Percentiles rank a stretch among this genome's conserved stretches.
Evolutionary conservation across 1,140 invertebrate species (phyloP).

Genomic region (Galleria mellonella): DNA sequence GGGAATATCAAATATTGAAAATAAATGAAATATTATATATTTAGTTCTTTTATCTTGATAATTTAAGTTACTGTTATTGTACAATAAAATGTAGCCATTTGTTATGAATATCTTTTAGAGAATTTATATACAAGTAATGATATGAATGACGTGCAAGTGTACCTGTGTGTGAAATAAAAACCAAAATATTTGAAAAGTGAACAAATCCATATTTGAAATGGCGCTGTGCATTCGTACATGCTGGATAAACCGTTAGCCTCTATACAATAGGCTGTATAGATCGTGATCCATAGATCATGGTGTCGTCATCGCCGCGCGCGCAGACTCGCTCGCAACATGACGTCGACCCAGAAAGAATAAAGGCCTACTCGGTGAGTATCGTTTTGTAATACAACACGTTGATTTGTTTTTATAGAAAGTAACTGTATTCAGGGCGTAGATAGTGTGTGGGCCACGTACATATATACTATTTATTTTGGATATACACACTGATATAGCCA

Average conservation of each 20-base stretch:
- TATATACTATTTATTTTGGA: too few relatives aligned
- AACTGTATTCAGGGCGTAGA: constrained; percentile 1
- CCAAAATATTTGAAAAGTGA: not conserved
- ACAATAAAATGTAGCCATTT: too few relatives aligned
- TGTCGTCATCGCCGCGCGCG: constrained; percentile 66
- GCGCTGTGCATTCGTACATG: constrained; percentile 8
- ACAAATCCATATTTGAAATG: constrained; percentile 3
- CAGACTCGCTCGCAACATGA: constrained; percentile 58
- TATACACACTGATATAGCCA: too few relatives aligned
- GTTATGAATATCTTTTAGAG: too few relatives aligned
- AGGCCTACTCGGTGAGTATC: constrained; percentile 64
- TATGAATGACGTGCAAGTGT: too few relatives aligned
- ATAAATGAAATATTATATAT: too few relatives aligned
- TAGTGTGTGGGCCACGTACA: not conserved
- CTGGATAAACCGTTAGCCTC: constrained; percentile 24
- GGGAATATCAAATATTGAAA: too few relatives aligned
- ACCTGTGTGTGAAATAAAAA: not conserved
- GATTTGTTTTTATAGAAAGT: constrained; percentile 4
- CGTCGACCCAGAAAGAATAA: constrained; percentile 65
- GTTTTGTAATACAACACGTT: not conserved
- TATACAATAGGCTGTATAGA: constrained; percentile 26
- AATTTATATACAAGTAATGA: too few relatives aligned
- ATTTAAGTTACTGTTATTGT: too few relatives aligned
- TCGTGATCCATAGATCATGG: constrained; percentile 64
- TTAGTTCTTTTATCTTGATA: too few relatives aligned